These are phyloP conservation scores for Cyanoramphus novaezelandiae DNA, from an alignment of 2,113 vertebrate genomes.

Conservation along the genomic window DNA sequence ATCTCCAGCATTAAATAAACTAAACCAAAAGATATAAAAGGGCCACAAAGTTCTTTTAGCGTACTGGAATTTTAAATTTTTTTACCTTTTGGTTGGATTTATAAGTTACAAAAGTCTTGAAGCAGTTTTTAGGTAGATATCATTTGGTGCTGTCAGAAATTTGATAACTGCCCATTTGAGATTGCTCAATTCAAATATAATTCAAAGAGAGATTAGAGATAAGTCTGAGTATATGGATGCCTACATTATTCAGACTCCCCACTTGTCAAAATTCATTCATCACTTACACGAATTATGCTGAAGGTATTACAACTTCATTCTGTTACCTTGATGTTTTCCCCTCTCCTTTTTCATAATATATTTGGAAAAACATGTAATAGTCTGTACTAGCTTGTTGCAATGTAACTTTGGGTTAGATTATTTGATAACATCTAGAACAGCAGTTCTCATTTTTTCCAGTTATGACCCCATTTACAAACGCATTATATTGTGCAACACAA, in stretches of 20 bases:
- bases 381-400: not conserved
- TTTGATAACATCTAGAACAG: constrained; percentile 3
- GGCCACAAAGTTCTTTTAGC: not conserved
- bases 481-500: not conserved
- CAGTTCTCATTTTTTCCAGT: not conserved
- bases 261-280: not conserved
- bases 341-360: not conserved
- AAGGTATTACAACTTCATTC: not conserved
- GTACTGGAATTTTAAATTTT: not conserved
- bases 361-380: not conserved
- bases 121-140: not conserved
- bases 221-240: not conserved
- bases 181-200: not conserved
- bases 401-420: not conserved
- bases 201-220: not conserved
- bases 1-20: not conserved
- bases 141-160: not conserved
- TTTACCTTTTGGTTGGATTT: not conserved
- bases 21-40: not conserved
- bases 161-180: not conserved
- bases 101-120: not conserved
- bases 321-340: not conserved
- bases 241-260: not conserved
- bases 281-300: not conserved
- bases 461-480: not conserved